phyloP scores from a whole-genome alignment of 2,797 vertebrate genomes.

The Macropodus opercularis region DNA sequence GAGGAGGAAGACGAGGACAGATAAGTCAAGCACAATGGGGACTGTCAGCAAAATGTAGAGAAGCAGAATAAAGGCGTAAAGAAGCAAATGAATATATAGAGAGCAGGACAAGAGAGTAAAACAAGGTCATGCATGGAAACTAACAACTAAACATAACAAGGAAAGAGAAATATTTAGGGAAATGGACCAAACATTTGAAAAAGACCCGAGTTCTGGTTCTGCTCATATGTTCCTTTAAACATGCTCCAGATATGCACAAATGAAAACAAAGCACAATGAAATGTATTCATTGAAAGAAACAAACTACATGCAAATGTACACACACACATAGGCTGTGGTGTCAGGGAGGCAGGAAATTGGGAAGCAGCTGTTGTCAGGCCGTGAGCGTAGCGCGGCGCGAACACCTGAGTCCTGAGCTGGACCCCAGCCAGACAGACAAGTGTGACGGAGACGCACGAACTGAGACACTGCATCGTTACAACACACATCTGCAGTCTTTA shows the following conservation, averaged over 20 bases:
- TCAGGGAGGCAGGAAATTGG: constrained; percentile 19
- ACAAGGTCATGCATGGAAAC: neutral
- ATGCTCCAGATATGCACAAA: neutral
- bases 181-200: neutral
- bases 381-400: constrained; percentile 20
- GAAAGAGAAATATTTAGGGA: too few species aligned
- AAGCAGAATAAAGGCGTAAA: too few species aligned
- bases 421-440: constrained; percentile 16
- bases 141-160: too few species aligned
- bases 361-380: constrained; percentile 15
- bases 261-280: neutral
- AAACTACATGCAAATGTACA: constrained; percentile 5
- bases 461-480: neutral
- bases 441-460: neutral
- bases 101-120: neutral
- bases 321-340: neutral
- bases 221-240: too few species aligned
- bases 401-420: constrained; percentile 51
- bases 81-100: neutral
- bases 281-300: constrained; percentile 1
- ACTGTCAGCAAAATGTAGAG: neutral
- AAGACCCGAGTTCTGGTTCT: neutral
- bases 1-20: neutral
- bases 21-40: neutral
- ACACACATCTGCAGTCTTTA: constrained; percentile 13